Conservation (phyloP, 2,888 invertebrate genomes). For the Aspidapion aeneum region DNA sequence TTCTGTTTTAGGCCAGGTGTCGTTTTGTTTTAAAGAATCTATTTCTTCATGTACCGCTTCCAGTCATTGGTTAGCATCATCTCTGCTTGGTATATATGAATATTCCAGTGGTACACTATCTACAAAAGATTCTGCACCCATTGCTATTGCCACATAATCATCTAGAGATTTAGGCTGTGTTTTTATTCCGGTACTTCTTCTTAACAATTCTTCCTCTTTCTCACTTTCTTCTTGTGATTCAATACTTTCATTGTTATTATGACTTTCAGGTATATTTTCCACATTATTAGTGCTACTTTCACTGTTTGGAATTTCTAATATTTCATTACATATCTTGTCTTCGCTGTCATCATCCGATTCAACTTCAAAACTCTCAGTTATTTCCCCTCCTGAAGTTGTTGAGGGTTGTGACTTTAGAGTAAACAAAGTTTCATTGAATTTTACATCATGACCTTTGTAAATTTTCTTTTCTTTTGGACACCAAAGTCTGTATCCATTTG, state of each 20-base stretch:
- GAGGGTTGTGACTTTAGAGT: background rate
- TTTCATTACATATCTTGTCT: background rate
- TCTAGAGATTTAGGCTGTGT: too few relatives aligned
- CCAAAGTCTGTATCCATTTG: slow-evolving; percentile 9
- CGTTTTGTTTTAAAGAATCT: too few relatives aligned
- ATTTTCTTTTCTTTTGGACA: slow-evolving; percentile 7
- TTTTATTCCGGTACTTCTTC: too few relatives aligned
- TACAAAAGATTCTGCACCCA: too few relatives aligned
- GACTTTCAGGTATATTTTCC: too few relatives aligned
- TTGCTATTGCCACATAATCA: too few relatives aligned
- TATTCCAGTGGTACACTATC: too few relatives aligned
- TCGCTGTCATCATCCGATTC: background rate
- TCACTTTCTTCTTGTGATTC: slow-evolving; percentile 1
- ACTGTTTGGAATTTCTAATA: background rate
- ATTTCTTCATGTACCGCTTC: too few relatives aligned
- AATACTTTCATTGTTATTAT: background rate
- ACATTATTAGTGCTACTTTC: background rate
- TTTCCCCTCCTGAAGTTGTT: background rate
- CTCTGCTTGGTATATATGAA: too few relatives aligned
- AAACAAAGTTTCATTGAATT: slow-evolving; percentile 3
- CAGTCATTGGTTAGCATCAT: too few relatives aligned
- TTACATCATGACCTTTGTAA: background rate
- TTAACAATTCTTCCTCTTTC: too few relatives aligned
- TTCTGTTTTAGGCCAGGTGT: too few relatives aligned
- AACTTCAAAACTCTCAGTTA: background rate